Base-by-base conservation (phyloP, 2,113 vertebrate species). In the Hypomesus transpacificus region DNA sequence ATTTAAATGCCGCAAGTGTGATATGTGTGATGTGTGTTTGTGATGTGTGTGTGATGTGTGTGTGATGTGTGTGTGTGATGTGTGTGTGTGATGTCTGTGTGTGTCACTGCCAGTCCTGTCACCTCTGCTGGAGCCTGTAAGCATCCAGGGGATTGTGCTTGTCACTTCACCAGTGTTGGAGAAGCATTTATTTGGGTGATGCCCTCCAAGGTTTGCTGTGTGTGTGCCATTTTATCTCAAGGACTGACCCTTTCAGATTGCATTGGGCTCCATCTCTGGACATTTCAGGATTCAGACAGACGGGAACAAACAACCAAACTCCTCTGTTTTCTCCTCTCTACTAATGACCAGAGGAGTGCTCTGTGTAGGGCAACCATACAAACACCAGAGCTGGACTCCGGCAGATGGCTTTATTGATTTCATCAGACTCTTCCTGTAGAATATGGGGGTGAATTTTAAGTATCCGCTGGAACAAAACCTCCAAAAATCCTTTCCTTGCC, bases 161-260 rank as follows among this genome's bases (percentile, higher is more conserved):
- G 84, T 82, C 80, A 74, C 76, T 31, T 67, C 26, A 60, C 64
- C n/a, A 73, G 21, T 58, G 46, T 22, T 60, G 75, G 65, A 82
- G 70, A 75, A 71, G 66, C 81, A 85, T 86, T 84, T 75, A 78
- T 88, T 85, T 74, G 77, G 62, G 59, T 77, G 82, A 88, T 82
- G 66, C 69, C 83, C 73, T 83, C 54, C 72, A 50, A 67, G 75
- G 56, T 0, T 71, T 68, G 71, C 66, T 76, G 73, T 13, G 3
- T 63, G 31, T 75, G 79, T 76, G 73, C 14, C 78, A 79, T 76
- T 82, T 80, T 80, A 66, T 79, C 71, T 72, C 51, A 68, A 66
- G 54, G 70, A 71, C 64, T 53, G 56, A 61, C 66, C 59, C 69
- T 68, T 71, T 73, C 57, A 63, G 69, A 77, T 78, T 78, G 69